Base-by-base conservation (phyloP, 37 sponge, comb jelly and placozoan species). In the Spongilla lacustris region DNA sequence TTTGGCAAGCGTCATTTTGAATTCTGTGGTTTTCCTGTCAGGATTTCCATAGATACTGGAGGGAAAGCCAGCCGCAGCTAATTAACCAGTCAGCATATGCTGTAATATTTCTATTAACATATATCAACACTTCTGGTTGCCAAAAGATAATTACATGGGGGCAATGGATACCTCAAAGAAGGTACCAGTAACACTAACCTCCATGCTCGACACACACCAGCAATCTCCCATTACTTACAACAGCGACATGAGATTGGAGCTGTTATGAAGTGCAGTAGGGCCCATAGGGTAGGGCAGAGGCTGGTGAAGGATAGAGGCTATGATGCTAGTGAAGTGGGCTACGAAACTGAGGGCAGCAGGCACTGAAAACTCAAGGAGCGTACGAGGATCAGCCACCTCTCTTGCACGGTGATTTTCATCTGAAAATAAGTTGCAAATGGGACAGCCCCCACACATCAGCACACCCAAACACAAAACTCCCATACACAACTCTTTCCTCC, bases 221-320 rank as follows among this genome's bases (percentile, higher is more conserved):
- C n/a, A n/a, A n/a, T n/a, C n/a, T n/a, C n/a, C n/a, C 32, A 72
- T 34, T 34, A 33, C 32, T 34, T 72, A 33, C 24, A 24, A 32
- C 27, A 22, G 14, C 17, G 29, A 82, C 58, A 58, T 58, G 21
- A 17, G 58, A 17, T 58, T 58, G 14, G 58, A 58, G 19, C 58
- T 58, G 58, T 58, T 58, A 17, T 58, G 58, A 14, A 14, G 19
- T 19, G 58, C 19, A 58, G 58, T 58, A 14, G 58, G 58, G 21
- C 1, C 58, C 58, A 89, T 69, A 5, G 93, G 93, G 82, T 89
- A 79, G n/a, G 93, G 87, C 26, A 89, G 86, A n/a, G 89, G 86
- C 38, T 67, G 69, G 76, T 86, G 80, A 75, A 93, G 76, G 12
- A 86, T 41, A 2, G 37, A 33, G 6, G 83, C 74, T 23, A 89